Percentiles rank a stretch among this genome's conserved stretches.
phyloP scores from a whole-genome alignment of 2,797 vertebrate species.

The Spinus pinus region DNA sequence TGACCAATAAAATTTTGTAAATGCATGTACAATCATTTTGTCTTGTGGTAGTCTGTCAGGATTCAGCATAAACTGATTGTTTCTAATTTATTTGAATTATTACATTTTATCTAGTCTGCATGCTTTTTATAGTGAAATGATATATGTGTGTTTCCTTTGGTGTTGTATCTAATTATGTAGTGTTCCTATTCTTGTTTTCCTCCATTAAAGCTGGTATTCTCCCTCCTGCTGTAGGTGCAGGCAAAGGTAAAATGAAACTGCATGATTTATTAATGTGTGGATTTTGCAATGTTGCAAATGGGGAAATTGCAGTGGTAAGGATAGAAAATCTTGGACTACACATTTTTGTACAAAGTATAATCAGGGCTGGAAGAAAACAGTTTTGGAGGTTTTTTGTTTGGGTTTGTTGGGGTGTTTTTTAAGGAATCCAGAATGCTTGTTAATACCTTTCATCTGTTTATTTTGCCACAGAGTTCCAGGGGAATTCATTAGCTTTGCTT shows the following conservation, averaged over 20 bases:
- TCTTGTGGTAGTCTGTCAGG: background rate
- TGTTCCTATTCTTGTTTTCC: slow-evolving; percentile 82
- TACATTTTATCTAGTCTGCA: slow-evolving; percentile 56
- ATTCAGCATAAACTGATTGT: background rate
- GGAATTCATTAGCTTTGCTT: slow-evolving; percentile 55
- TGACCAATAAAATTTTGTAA: slow-evolving; percentile 17
- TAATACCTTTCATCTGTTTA: slow-evolving; percentile 26
- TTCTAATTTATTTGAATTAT: slow-evolving; percentile 25
- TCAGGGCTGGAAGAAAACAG: slow-evolving; percentile 1
- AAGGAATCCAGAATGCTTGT: background rate
- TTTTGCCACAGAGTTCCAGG: slow-evolving; percentile 21
- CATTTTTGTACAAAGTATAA: background rate
- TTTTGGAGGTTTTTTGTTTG: background rate
- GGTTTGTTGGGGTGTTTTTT: background rate
- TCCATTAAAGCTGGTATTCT: slow-evolving; percentile 85
- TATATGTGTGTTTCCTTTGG: slow-evolving; percentile 40
- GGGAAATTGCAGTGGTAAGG: slow-evolving; percentile 76
- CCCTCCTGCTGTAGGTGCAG: slow-evolving; percentile 85
- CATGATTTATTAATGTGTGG: slow-evolving; percentile 77
- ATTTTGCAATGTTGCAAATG: slow-evolving; percentile 70
- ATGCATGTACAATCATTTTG: slow-evolving; percentile 29
- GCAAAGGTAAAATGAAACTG: slow-evolving; percentile 91
- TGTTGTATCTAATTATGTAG: slow-evolving; percentile 78
- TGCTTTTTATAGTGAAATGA: slow-evolving; percentile 62
- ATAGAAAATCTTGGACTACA: background rate